These are phyloP conservation scores for Sparidentex hasta DNA, from an alignment of 2,797 vertebrate species.

Conservation along the genomic window DNA sequence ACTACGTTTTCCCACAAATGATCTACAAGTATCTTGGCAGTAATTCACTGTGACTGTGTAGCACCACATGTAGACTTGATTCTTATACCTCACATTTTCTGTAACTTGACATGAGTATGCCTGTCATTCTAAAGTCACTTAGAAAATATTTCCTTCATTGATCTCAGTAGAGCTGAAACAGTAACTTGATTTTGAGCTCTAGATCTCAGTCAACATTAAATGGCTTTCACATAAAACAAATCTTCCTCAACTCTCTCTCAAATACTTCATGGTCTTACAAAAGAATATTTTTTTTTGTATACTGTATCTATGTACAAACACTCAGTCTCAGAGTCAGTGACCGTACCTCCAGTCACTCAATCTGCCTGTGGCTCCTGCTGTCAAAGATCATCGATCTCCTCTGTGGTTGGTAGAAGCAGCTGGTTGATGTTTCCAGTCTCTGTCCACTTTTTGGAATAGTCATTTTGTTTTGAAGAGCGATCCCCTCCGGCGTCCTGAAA, in stretches of 20 bases:
- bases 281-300: background rate
- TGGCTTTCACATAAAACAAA: slow-evolving; percentile 9
- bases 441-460: slow-evolving; percentile 98
- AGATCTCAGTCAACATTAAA: slow-evolving; percentile 19
- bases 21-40: background rate
- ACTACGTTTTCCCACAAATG: background rate
- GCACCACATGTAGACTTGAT: slow-evolving; percentile 2
- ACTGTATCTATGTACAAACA: slow-evolving; percentile 51
- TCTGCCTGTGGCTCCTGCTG: slow-evolving; percentile 94
- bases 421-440: slow-evolving; percentile 97
- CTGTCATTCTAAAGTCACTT: background rate
- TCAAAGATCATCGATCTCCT: slow-evolving; percentile 97
- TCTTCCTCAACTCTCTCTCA: slow-evolving; percentile 5
- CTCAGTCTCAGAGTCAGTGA: background rate
- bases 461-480: slow-evolving; percentile 94
- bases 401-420: slow-evolving; percentile 99
- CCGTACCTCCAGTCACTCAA: slow-evolving; percentile 85
- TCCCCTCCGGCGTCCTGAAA: slow-evolving; percentile 86
- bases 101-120: slow-evolving; percentile 11
- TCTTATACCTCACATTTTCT: background rate
- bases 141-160: slow-evolving; percentile 6
- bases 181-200: background rate
- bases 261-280: slow-evolving; percentile 11
- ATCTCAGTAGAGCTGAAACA: background rate
- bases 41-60: slow-evolving; percentile 3